Evolutionary conservation across 92 coral and sea anemone species (phyloP), one percentile per base, ranked within the genome.

Genomic region (Blastomussa wellsi): DNA sequence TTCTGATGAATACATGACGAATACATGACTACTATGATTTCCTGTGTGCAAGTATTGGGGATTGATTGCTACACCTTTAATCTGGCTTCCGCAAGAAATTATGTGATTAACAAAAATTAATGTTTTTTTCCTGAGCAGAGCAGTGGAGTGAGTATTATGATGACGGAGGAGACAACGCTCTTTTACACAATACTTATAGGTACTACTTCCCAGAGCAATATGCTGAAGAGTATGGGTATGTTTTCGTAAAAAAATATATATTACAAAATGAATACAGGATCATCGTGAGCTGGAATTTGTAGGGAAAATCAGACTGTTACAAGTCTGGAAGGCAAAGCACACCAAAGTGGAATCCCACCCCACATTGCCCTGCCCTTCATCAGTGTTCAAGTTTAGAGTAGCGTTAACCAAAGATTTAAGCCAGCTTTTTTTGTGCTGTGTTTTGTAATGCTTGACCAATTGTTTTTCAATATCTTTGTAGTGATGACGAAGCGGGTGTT

Each of bases 81-180:
- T 55, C 28, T 55, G 62, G 4, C 22, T 55, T 8, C 19, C 57
- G 2, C 17, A 51, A 51, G 57, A 3, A 51, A 51, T 51, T 53
- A 53, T 2, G 20, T 3, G 60, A 53, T 2, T 53, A 17, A 6
- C 65, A 44, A 44, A n/a, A 3, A 41, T 44, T 44, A 3, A 8
- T 22, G 24, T 24, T 31, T 67, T 57, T 33, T 16, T 67, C 22
- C 36, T 48, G 47, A 1, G 15, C 47, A 90, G 93, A 90, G 3
- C 90, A 87, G 17, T 90, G 93, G 93, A 87, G 81, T 74, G 93
- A 90, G 0, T 90, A 90, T 20, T 90, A 82, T 64, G 86, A 73
- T 76, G 93, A 90, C 55, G 84, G 13, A 9, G 74, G 74, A 4
- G 87, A 83, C 28, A 1, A 5, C 5, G 14, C 59, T 26, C 37